phyloP scores from a whole-genome alignment of 1,140 invertebrate species.

The Heliconius hewitsoni region DNA sequence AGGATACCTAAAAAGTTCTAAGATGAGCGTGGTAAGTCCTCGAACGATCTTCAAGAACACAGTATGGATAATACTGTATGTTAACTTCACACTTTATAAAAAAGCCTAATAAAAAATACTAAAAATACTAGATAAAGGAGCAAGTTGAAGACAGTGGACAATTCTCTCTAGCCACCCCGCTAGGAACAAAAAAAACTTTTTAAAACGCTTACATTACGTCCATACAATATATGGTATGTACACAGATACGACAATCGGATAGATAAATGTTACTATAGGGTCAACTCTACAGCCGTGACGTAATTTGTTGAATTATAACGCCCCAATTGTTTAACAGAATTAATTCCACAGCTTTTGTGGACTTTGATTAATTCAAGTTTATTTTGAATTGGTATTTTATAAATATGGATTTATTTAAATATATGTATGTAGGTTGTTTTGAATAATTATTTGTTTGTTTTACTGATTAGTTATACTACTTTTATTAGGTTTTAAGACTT shows the following conservation, averaged over 20 bases:
- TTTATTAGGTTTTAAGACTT: neutral
- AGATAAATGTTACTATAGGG: neutral
- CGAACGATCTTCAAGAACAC: too few relatives aligned
- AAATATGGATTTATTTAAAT: constrained; percentile 7
- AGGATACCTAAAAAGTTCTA: too few relatives aligned
- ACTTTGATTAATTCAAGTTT: constrained; percentile 19
- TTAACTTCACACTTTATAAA: too few relatives aligned
- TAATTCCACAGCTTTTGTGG: constrained; percentile 22
- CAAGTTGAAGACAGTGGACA: too few relatives aligned
- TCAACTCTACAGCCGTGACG: constrained; percentile 5
- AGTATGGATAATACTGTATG: too few relatives aligned
- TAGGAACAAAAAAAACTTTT: neutral
- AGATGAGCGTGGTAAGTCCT: too few relatives aligned
- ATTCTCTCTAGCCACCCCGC: too few relatives aligned
- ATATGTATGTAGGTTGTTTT: neutral
- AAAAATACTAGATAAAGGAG: too few relatives aligned
- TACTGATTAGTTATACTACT: neutral
- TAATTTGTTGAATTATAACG: constrained; percentile 27
- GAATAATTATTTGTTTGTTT: neutral
- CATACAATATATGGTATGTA: too few relatives aligned
- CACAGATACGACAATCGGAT: neutral
- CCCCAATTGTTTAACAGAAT: constrained; percentile 25
- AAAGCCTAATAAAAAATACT: too few relatives aligned
- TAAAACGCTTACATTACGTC: too few relatives aligned
- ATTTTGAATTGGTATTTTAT: constrained; percentile 1